Base-by-base conservation (phyloP, 1,140 invertebrate genomes). In the Luehdorfia chinensis region DNA sequence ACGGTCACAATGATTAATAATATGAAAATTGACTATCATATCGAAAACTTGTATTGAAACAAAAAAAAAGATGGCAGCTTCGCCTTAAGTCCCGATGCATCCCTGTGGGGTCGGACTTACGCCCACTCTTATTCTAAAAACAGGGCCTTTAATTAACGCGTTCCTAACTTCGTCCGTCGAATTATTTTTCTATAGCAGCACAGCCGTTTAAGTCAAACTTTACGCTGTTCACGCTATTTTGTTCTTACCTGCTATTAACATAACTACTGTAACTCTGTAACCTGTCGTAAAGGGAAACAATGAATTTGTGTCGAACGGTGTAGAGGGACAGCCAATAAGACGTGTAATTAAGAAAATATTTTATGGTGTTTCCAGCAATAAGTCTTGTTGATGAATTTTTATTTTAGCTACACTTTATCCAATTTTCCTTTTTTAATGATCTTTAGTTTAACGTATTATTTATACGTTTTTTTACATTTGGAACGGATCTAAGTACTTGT, bases 111-210 rank as follows among this genome's bases (percentile, higher is more conserved):
- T 60, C 65, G 37, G 32, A 19, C 46, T 16, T n/a, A 50, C 66
- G 51, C 66, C 66, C 59, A 68, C 65, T 59, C 51, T 41, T 51
- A 27, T 36, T 54, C 46, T 53, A 55, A 52, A 28, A 66, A 66
- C 63, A 63, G 48, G 46, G 47, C 33, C 37, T 21, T 50, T 56
- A 50, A 56, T 56, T 56, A 56, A 56, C 54, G 54, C 48, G 11
- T 37, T 50, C 34, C 54, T 47, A 47, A 56, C 48, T 48, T 45
- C 21, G 23, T 39, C 23, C 15, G 11, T 39, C 39, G 15, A 28
- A 32, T 41, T 28, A 41, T 41, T 28, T 41, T 41, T 39, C 11
- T 41, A 28, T 41, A 41, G 7, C 4, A 25, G 13, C 37, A 14
- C 21, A 15, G 19, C 11, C 14, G 1, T 41, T 28, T n/a, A 14